phyloP scores from a whole-genome alignment of 2,888 invertebrate genomes.

The Drosophila meridiana region DNA sequence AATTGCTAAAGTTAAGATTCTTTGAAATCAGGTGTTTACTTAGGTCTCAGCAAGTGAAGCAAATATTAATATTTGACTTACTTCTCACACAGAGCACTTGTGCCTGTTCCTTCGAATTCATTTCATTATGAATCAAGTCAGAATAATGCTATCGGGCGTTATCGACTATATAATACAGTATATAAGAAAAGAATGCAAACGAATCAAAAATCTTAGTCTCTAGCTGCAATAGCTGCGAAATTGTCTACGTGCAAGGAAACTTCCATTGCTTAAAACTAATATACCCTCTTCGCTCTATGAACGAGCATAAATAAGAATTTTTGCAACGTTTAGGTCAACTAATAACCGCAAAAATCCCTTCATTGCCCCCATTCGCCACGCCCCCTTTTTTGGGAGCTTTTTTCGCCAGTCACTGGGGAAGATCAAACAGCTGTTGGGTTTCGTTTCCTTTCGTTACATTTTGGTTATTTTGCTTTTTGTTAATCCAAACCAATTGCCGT shows the following conservation, averaged over 20 bases:
- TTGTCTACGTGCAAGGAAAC: not conserved
- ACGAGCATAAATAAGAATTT: not conserved
- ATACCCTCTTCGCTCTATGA: not conserved
- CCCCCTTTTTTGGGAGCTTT: not conserved
- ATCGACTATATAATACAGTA: not conserved
- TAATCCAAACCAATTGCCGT: constrained; percentile 17
- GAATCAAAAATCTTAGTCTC: not conserved
- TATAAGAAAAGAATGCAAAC: not conserved
- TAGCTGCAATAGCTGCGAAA: not conserved
- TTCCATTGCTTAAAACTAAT: not conserved
- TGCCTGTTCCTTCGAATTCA: not conserved
- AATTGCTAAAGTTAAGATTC: not conserved
- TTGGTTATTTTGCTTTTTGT: not conserved
- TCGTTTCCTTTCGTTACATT: not conserved
- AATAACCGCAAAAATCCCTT: not conserved
- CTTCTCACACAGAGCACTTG: not conserved
- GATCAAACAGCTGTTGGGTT: constrained; percentile 7
- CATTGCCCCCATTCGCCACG: not conserved
- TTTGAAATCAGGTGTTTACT: not conserved
- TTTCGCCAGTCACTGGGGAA: not conserved
- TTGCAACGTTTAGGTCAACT: not conserved
- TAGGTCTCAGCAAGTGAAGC: no score
- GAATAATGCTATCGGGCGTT: not conserved
- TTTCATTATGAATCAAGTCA: not conserved
- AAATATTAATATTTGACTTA: not conserved